phyloP scores from a whole-genome alignment of 2,113 vertebrate genomes.

The Mesocricetus auratus region DNA sequence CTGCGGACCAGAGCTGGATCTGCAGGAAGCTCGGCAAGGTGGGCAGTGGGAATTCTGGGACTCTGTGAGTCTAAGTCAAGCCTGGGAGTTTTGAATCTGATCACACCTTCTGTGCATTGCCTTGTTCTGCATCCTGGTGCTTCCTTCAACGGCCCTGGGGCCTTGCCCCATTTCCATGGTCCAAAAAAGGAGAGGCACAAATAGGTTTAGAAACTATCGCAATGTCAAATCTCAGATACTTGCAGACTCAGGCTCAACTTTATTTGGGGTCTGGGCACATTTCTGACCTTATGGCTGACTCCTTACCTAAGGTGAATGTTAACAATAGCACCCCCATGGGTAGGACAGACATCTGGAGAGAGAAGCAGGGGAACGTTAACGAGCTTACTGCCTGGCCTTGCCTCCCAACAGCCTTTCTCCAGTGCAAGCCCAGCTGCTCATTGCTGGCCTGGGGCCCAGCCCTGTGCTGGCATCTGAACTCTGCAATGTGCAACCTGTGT shows the following conservation, averaged over 20 bases:
- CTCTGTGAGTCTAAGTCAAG: not conserved
- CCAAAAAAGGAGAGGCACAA: not conserved
- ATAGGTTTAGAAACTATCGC: not conserved
- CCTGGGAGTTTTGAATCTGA: not conserved
- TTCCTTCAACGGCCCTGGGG: not conserved
- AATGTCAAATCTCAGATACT: not conserved
- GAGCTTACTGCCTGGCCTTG: accelerated
- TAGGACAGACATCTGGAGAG: not conserved
- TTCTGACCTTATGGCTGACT: not conserved
- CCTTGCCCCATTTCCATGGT: not conserved
- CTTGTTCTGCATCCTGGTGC: accelerated
- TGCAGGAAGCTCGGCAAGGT: not conserved
- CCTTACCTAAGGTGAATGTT: not conserved
- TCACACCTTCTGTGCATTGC: accelerated
- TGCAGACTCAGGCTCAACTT: not conserved
- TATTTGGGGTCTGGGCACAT: not conserved
- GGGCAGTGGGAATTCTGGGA: not conserved
- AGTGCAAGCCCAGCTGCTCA: not conserved
- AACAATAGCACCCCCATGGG: not conserved
- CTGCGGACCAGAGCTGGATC: not conserved
- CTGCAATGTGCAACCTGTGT: accelerated
- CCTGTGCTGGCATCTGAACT: too few relatives aligned
- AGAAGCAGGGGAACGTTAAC: not conserved
- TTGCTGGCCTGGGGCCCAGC: not conserved
- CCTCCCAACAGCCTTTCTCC: accelerated